These are phyloP conservation scores for Neogale vison DNA, from an alignment of 2,113 vertebrate species.

Conservation along the genomic window DNA sequence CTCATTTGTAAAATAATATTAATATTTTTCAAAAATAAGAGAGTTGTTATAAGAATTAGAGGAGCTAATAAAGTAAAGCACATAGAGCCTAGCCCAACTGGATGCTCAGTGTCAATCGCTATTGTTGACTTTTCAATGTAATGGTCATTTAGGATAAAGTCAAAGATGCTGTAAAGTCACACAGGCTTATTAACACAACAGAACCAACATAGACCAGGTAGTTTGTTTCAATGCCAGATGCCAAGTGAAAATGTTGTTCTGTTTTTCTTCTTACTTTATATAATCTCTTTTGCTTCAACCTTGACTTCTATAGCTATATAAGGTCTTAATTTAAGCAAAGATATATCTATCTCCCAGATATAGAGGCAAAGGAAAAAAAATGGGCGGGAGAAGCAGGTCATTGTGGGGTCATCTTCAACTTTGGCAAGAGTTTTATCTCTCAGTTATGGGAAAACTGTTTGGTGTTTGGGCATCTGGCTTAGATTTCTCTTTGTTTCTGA, in stretches of 20 bases:
- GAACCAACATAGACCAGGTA: neutral
- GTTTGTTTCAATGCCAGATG: neutral
- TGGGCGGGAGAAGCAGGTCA: neutral
- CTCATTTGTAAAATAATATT: neutral
- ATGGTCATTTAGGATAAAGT: neutral
- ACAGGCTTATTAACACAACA: neutral
- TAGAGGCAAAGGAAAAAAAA: neutral
- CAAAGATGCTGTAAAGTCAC: neutral
- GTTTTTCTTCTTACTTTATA: neutral
- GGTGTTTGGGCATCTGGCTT: neutral
- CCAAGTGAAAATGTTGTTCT: neutral
- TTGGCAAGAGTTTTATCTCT: neutral
- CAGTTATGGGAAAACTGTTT: neutral
- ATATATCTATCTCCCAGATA: neutral
- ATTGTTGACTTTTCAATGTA: neutral
- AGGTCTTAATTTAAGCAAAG: neutral
- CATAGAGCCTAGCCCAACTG: neutral
- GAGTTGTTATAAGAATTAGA: neutral
- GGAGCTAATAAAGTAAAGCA: neutral
- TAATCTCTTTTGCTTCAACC: neutral
- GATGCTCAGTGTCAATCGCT: neutral
- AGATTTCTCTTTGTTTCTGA: neutral
- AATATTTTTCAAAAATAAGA: neutral
- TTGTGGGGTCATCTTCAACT: neutral
- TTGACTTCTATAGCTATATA: neutral